A percentile compares a stretch with the other conserved stretches of the same genome.
Evolutionary conservation across 1,140 invertebrate genomes (phyloP).

Genomic region (Tetramorium simillimum): DNA sequence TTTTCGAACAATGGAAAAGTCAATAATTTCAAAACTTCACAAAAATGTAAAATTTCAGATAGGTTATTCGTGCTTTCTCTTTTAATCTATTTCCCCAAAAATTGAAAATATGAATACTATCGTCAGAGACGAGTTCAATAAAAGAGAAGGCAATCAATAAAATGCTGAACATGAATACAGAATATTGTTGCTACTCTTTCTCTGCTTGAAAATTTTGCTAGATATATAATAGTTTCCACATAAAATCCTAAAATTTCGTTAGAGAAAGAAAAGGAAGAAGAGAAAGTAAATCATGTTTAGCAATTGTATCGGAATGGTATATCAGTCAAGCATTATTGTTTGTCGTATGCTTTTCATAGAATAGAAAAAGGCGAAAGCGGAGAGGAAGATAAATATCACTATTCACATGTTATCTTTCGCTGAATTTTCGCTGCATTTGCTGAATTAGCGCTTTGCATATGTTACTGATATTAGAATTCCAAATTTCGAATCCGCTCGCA

Average conservation of each 20-base stretch:
- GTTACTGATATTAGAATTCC: not conserved
- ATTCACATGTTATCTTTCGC: not conserved
- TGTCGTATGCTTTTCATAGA: not conserved
- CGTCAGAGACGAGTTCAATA: not conserved
- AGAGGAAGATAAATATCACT: not conserved
- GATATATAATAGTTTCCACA: not conserved
- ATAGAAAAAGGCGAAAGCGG: not conserved
- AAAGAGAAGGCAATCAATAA: not conserved
- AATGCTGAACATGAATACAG: not conserved
- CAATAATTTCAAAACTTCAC: not conserved
- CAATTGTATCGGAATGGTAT: not conserved
- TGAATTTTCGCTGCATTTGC: not conserved
- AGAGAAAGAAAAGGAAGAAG: not conserved
- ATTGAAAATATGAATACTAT: not conserved
- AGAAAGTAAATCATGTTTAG: not conserved
- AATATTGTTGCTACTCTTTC: not conserved
- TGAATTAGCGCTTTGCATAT: not conserved
- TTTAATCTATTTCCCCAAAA: not conserved
- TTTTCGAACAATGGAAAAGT: not conserved
- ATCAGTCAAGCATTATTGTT: conserved; percentile 1
- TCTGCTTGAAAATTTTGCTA: not conserved
- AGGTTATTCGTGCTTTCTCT: not conserved
- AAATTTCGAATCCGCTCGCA: not conserved
- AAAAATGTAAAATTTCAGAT: not conserved
- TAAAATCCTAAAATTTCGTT: not conserved